Evolutionary conservation across 1,140 invertebrate species (phyloP), one percentile per base, ranked within the genome.

Genomic region (Grapholita molesta): DNA sequence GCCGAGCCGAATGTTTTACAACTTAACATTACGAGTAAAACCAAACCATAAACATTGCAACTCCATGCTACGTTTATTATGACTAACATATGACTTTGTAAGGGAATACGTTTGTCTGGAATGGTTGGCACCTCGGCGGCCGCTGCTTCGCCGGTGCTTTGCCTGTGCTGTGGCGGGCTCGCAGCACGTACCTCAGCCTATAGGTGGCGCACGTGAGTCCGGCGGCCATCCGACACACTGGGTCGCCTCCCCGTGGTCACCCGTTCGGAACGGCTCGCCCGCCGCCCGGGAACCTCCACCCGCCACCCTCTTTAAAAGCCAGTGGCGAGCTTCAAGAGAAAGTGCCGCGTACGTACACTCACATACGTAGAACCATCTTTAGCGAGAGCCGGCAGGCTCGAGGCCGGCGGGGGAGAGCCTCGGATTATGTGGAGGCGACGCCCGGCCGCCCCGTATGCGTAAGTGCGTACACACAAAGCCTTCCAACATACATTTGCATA

Each of bases 401-500:
- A 76, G 78, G 76, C 74, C 74, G 65, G 70, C 70, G 77, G 80
- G 80, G 83, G 73, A 76, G 77, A 77, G 77, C 78, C 70, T 75
- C 80, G 87, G 87, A 88, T 89, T 88, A 88, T 80, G 79, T 86
- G 87, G 84, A 86, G 87, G 82, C 76, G 74, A 71, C 82, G 71
- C 82, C 85, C 79, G 76, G 53, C 82, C 83, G 69, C 83, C 84
- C 83, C 82, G 77, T 86, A 87, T 85, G 85, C 84, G 84, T 88
- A 88, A 89, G 86, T 88, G 85, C 85, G 86, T 88, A 86, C 80
- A 86, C 85, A 89, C 87, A 88, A 87, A 85, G 83, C 85, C 85
- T 88, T 85, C 86, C 85, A 81, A 87, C 86, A 89, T 90, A 90
- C 85, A 90, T 90, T 89, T 90, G 88, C 88, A 90, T 90, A 90